These are phyloP conservation scores for Nannobrachium achirus DNA, from an alignment of 2,113 vertebrate species.

Conservation along the genomic window DNA sequence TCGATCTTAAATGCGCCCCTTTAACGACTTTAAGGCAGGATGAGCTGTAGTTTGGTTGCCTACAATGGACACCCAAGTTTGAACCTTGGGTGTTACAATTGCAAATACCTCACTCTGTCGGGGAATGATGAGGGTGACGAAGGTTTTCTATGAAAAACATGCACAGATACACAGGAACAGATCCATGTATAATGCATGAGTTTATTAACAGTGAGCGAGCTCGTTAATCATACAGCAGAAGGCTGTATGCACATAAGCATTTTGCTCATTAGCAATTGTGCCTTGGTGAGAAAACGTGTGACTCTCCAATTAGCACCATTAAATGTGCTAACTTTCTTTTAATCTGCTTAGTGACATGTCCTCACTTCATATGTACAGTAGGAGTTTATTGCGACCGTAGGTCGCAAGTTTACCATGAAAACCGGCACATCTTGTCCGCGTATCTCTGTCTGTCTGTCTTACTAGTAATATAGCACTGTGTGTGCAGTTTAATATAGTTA, in stretches of 20 bases:
- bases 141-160: conserved; percentile 11
- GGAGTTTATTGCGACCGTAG: too few species aligned
- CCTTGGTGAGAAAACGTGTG: conserved; percentile 6
- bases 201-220: conserved; percentile 27
- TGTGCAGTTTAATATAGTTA: too few species aligned
- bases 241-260: conserved; percentile 1
- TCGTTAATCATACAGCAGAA: conserved; percentile 17
- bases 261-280: conserved; percentile 34
- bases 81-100: too few species aligned
- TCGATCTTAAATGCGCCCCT: too few species aligned
- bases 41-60: too few species aligned
- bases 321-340: conserved; percentile 26
- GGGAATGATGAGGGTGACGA: background rate
- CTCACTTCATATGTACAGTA: conserved; percentile 19
- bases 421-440: too few species aligned
- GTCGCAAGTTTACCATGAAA: too few species aligned
- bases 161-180: background rate
- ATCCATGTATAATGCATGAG: conserved; percentile 23
- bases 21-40: too few species aligned
- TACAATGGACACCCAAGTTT: too few species aligned
- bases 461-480: too few species aligned
- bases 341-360: conserved; percentile 12
- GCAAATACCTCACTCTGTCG: too few species aligned
- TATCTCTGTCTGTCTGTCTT: too few species aligned
- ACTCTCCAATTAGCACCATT: conserved; percentile 14